Evolutionary conservation across 2,113 vertebrate species (phyloP).

Genomic region (Coregonus clupeaformis): DNA sequence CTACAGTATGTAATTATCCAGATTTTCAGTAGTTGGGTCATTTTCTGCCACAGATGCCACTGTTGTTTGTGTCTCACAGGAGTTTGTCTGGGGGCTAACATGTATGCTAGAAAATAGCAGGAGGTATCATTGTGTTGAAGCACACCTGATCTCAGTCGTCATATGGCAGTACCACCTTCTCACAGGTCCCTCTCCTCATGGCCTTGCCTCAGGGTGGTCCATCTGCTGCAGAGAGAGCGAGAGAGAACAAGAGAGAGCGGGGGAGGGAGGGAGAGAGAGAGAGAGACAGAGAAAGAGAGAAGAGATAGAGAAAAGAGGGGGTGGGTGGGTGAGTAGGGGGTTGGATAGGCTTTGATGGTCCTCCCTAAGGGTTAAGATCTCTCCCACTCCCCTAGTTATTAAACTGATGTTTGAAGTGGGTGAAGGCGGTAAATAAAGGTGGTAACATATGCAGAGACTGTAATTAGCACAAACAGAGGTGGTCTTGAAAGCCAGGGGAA

Average conservation of each 20-base stretch:
- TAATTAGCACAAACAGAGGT: slow-evolving; percentile 51
- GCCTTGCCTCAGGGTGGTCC: slow-evolving; percentile 66
- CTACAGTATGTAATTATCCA: slow-evolving; percentile 56
- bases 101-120: slow-evolving; percentile 65
- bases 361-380: slow-evolving; percentile 34
- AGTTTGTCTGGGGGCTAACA: slow-evolving; percentile 59
- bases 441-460: slow-evolving; percentile 19
- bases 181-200: slow-evolving; percentile 23
- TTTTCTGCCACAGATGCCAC: slow-evolving; percentile 72
- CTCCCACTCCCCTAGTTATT: slow-evolving; percentile 25
- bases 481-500: no score
- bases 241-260: no score
- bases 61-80: slow-evolving; percentile 49
- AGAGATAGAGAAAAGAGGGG: no score
- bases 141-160: slow-evolving; percentile 68
- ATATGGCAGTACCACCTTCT: slow-evolving; percentile 51
- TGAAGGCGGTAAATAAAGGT: slow-evolving; percentile 16
- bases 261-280: slow-evolving; percentile 2
- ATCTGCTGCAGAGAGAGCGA: slow-evolving; percentile 47
- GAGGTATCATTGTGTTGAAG: slow-evolving; percentile 65
- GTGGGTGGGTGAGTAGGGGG: no score
- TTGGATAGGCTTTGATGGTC: slow-evolving; percentile 31
- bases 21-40: slow-evolving; percentile 60
- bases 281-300: slow-evolving; percentile 6
- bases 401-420: slow-evolving; percentile 42